These are phyloP conservation scores for Peucedramus taeniatus DNA, from an alignment of 2,113 vertebrate species.

Conservation along the genomic window DNA sequence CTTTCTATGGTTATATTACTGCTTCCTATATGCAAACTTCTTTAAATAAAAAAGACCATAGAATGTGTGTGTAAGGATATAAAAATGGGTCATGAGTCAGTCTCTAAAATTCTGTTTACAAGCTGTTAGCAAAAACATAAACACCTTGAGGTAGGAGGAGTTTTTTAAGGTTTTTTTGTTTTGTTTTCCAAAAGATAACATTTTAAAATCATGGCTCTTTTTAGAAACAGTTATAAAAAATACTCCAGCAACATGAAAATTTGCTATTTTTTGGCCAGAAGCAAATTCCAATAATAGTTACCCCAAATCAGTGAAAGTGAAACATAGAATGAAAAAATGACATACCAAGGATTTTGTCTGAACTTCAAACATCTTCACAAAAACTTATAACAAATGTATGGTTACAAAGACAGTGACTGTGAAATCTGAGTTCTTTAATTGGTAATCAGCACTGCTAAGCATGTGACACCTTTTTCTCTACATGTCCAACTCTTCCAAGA, in stretches of 20 bases:
- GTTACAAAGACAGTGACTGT: background rate
- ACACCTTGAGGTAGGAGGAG: background rate
- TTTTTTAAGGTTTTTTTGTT: background rate
- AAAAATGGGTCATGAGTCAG: background rate
- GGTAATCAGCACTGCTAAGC: background rate
- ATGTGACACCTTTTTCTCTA: background rate
- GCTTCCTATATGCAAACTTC: background rate
- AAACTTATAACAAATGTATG: background rate
- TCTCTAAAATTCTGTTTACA: background rate
- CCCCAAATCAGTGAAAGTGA: background rate
- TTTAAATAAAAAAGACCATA: background rate
- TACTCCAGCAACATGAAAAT: background rate
- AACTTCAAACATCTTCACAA: background rate
- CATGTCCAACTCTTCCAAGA: background rate
- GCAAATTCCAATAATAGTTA: background rate
- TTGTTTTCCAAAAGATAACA: background rate
- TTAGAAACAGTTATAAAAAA: background rate
- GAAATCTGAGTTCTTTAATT: background rate
- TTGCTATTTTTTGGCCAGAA: background rate
- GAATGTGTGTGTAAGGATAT: background rate
- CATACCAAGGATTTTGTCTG: background rate
- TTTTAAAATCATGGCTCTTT: background rate
- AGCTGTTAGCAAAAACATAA: background rate
- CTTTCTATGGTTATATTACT: background rate
- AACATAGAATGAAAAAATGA: background rate